phyloP scores from a whole-genome alignment of 2,113 vertebrate genomes.

The Regulus satrapa region DNA sequence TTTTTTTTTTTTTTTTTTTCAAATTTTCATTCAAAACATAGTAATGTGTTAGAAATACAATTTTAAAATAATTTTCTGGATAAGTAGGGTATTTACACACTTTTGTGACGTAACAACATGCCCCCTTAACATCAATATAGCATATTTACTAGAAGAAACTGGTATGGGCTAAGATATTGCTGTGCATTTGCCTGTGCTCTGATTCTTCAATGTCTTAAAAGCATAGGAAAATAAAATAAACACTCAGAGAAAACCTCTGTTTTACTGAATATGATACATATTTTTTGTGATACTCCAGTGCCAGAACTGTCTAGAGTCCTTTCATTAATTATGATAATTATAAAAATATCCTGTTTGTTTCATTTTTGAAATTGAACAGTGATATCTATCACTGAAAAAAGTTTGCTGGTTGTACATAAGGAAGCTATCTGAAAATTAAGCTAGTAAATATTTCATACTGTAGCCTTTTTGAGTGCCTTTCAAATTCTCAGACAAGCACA shows the following conservation, averaged over 20 bases:
- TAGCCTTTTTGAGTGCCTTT: conserved; percentile 16
- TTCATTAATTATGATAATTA: neutral
- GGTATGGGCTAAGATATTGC: neutral
- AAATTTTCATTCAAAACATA: neutral
- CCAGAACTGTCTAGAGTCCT: neutral
- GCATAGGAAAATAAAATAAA: neutral
- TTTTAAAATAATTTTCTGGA: neutral
- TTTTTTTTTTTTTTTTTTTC: no score
- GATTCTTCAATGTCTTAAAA: neutral
- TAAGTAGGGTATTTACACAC: neutral
- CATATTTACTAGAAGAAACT: neutral
- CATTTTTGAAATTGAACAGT: neutral
- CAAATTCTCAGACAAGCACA: conserved; percentile 26
- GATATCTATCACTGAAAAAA: neutral
- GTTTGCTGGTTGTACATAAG: neutral
- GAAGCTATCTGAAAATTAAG: neutral
- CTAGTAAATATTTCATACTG: conserved; percentile 28
- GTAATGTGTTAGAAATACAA: neutral
- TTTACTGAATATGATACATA: neutral
- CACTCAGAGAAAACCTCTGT: neutral
- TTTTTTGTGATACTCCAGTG: neutral
- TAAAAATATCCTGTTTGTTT: neutral
- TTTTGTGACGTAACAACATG: neutral
- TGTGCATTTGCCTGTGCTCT: neutral
- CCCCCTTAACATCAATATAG: neutral